Base-by-base conservation (phyloP, 2,113 vertebrate species). In the Cyrtonyx montezumae region DNA sequence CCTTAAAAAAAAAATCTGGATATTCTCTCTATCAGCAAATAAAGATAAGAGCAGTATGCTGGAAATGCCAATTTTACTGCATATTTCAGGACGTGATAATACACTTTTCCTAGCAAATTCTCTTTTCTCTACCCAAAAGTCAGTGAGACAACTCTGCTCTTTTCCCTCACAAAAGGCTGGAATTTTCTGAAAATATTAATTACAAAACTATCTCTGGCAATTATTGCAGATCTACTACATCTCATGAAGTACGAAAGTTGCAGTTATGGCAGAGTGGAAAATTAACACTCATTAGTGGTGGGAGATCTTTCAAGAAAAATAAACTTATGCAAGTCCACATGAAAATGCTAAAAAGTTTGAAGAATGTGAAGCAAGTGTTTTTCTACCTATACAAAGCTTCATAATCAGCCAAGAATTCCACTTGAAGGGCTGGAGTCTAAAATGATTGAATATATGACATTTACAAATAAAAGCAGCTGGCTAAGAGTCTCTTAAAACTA, bases 21-120 rank as follows among this genome's bases (percentile, higher is more conserved):
- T 96, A 97, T 94, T 96, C 95, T 98, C 97, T 97, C 97, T 95
- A 97, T 95, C 97, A 98, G 98, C 97, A 98, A 97, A 98, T 98
- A 98, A 98, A 98, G 97, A 98, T 98, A 98, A 98, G 97, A 94
- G 70, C 17, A 98, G 93, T 93, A 97, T 98, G 95, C 95, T 97
- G 90, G 97, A 98, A 98, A 98, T 97, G 94, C 84, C 96, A 88
- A 95, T 96, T 97, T 98, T 97, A 96, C 95, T 97, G 67, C 96
- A 76, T 94, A 83, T 96, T 97, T 96, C 96, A 91, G 96, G 96
- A 96, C 92, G 96, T 90, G 96, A 97, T 97, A 97, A 97, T 58
- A 34, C 67, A 82, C 49, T 96, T 97, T 95, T 87, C 84, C 95
- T 88, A 88, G 94, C 37, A 97, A 97, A 96, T 90, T 96, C 96